phyloP scores from a whole-genome alignment of 2,888 invertebrate species.

The Fragum sueziense region DNA sequence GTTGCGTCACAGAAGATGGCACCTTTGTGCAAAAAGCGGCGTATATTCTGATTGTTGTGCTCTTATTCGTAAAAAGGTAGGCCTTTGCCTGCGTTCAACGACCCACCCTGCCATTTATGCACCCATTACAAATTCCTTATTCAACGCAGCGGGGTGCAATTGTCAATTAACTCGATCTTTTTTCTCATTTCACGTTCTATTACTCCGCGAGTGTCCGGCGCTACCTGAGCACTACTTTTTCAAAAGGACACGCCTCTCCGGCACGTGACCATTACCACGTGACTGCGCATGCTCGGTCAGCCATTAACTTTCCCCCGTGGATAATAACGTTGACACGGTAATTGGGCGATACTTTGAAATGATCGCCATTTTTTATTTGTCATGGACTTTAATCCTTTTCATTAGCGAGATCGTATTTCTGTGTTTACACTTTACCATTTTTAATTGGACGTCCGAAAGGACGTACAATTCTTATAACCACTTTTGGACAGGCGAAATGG shows the following conservation, averaged over 20 bases:
- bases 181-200: conserved; percentile 62
- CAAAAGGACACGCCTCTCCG: conserved; percentile 54
- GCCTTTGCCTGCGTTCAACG: no score
- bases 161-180: conserved; percentile 15
- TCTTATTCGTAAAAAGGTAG: no score
- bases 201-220: conserved; percentile 43
- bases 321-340: conserved; percentile 53
- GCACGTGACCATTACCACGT: conserved; percentile 57
- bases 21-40: background rate
- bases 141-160: conserved; percentile 17
- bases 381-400: background rate
- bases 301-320: conserved; percentile 55
- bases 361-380: conserved; percentile 39
- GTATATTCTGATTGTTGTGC: background rate
- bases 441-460: no score
- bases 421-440: background rate
- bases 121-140: conserved; percentile 14
- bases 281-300: conserved; percentile 64
- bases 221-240: conserved; percentile 54
- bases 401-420: background rate
- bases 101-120: conserved; percentile 13
- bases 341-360: conserved; percentile 34
- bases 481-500: no score
- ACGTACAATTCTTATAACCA: no score
- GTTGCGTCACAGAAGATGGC: no score